Evolutionary conservation across 2,888 invertebrate genomes (phyloP).

Genomic region (Sarcophaga subvicina): DNA sequence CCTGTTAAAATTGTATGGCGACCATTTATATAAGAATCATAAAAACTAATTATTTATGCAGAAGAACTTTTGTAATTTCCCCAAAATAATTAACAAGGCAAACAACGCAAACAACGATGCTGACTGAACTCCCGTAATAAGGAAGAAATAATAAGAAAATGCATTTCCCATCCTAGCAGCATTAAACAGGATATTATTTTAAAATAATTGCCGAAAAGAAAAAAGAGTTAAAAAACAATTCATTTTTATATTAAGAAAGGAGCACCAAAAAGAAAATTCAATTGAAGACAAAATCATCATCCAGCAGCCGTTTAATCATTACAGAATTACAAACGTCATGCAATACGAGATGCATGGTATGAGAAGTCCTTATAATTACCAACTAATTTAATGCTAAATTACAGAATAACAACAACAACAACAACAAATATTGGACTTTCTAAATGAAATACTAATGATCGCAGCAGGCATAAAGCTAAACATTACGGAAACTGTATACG

Average conservation of each 20-base stretch:
- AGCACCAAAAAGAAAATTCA: constrained; percentile 22
- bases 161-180: constrained; percentile 27
- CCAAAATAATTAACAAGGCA: constrained; percentile 52
- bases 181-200: constrained; percentile 63
- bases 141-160: constrained; percentile 31
- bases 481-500: constrained; percentile 66
- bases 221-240: constrained; percentile 34
- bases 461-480: constrained; percentile 58
- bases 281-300: neutral
- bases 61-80: constrained; percentile 63
- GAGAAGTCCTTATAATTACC: constrained; percentile 13
- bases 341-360: too few species aligned
- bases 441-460: constrained; percentile 26
- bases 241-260: neutral
- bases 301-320: too few species aligned
- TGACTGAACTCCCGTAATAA: constrained; percentile 29
- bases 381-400: constrained; percentile 60
- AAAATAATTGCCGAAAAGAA: constrained; percentile 9
- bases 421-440: neutral
- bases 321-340: too few species aligned
- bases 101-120: constrained; percentile 51
- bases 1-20: constrained; percentile 15
- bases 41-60: constrained; percentile 68
- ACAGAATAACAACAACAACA: constrained; percentile 39
- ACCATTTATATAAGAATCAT: too few species aligned